phyloP scores from a whole-genome alignment of 2,113 vertebrate species.

The Equus quagga region DNA sequence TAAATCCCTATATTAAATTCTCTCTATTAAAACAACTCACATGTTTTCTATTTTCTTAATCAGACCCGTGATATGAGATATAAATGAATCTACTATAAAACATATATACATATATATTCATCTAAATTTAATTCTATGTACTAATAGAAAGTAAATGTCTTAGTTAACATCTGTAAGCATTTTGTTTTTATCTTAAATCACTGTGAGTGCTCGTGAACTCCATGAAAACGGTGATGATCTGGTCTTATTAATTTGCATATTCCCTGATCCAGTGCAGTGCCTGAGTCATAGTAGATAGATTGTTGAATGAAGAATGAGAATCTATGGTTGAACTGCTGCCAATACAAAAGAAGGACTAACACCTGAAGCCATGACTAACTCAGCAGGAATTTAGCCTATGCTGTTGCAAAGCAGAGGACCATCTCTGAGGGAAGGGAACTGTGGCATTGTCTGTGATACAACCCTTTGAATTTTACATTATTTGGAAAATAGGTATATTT shows the following conservation, averaged over 20 bases:
- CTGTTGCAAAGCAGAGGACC: background rate
- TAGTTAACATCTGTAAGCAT: background rate
- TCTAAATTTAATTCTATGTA: background rate
- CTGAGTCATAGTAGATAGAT: background rate
- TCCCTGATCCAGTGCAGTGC: background rate
- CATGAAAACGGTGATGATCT: background rate
- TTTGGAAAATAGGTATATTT: slow-evolving; percentile 10
- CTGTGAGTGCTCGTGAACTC: background rate
- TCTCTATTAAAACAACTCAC: background rate
- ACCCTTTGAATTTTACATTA: background rate
- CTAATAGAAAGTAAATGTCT: background rate
- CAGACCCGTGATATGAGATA: background rate
- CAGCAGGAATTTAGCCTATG: background rate
- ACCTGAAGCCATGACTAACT: background rate
- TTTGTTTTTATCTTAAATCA: background rate
- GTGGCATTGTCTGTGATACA: background rate
- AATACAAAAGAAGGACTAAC: background rate
- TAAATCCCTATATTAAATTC: slow-evolving; percentile 27
- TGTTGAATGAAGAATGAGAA: background rate
- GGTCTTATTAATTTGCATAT: background rate
- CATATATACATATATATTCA: background rate
- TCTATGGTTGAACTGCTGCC: background rate
- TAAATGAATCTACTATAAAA: background rate
- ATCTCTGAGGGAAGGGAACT: background rate
- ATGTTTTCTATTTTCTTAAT: background rate